phyloP scores from a whole-genome alignment of 1,140 invertebrate species.

The Sarcophaga bullata region DNA sequence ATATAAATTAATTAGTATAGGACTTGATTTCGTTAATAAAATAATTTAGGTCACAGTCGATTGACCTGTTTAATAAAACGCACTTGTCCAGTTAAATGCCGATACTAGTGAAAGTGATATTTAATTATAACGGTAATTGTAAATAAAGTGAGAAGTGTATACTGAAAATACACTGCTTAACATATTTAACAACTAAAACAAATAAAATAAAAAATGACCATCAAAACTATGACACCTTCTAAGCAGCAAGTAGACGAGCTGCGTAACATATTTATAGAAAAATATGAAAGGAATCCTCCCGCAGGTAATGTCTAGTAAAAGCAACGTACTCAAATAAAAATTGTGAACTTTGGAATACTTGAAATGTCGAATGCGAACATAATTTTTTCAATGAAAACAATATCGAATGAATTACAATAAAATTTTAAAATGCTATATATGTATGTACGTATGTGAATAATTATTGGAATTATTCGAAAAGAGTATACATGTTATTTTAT shows the following conservation, averaged over 20 bases:
- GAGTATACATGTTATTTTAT: no score
- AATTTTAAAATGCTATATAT: no score
- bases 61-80: neutral
- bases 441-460: no score
- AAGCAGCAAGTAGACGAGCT: constrained; percentile 67
- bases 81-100: neutral
- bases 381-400: neutral
- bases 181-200: neutral
- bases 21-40: neutral
- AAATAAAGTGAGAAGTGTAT: neutral
- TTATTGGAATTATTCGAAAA: no score
- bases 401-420: no score
- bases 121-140: constrained; percentile 1
- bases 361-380: no score
- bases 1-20: neutral
- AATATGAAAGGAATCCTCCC: constrained; percentile 66
- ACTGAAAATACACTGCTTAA: neutral
- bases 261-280: constrained; percentile 68
- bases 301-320: constrained; percentile 51
- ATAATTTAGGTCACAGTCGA: neutral
- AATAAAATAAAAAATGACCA: constrained; percentile 43
- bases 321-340: no score
- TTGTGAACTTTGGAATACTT: no score
- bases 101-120: neutral
- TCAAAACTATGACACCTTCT: constrained; percentile 59